Percentiles rank a stretch among this genome's conserved stretches.
Evolutionary conservation across 2,797 vertebrate species (phyloP).

Genomic region (Scarus forsteni): DNA sequence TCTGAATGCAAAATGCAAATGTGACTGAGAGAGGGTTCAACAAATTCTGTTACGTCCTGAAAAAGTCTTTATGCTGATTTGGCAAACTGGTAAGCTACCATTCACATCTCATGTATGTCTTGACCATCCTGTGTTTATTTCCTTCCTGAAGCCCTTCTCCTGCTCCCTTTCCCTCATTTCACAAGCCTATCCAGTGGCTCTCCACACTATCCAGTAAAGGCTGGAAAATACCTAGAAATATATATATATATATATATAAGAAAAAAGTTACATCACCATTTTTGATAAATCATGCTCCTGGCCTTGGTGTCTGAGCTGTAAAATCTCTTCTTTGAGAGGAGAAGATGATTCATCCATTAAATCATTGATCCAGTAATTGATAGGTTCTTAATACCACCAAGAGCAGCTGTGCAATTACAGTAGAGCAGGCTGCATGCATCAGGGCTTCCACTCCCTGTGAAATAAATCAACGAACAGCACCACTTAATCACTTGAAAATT

Average conservation of each 20-base stretch:
- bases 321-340: background rate
- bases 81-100: too few species aligned
- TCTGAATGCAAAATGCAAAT: too few species aligned
- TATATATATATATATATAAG: background rate
- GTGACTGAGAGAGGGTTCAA: too few species aligned
- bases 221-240: too few species aligned
- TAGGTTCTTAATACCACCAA: background rate
- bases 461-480: background rate
- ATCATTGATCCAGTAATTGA: background rate
- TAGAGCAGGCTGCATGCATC: background rate
- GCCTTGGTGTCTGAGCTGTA: background rate
- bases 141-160: too few species aligned
- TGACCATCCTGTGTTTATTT: too few species aligned
- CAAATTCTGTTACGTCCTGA: too few species aligned
- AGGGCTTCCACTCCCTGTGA: background rate
- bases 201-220: too few species aligned
- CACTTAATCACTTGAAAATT: background rate
- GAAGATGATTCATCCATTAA: background rate
- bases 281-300: background rate
- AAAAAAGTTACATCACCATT: background rate
- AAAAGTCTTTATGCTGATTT: too few species aligned
- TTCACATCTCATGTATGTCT: too few species aligned
- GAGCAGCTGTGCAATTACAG: background rate
- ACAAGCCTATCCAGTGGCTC: too few species aligned
- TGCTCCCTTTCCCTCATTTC: too few species aligned